Evolutionary conservation across 2,113 vertebrate species (phyloP).

Genomic region (Dolichotis patagonum): DNA sequence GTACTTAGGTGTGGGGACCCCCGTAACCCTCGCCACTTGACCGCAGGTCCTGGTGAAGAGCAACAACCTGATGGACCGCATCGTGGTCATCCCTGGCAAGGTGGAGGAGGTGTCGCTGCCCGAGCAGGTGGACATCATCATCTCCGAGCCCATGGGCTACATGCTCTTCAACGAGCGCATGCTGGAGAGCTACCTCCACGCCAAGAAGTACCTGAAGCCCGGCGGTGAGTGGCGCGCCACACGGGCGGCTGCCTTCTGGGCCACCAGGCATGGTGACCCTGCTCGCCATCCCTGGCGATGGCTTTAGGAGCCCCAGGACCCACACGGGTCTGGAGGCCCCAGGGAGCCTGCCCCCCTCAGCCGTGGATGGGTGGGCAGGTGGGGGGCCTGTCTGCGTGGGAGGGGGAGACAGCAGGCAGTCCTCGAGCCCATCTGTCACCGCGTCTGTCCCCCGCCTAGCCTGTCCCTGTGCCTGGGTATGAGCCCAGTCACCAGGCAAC

Average conservation of each 20-base stretch:
- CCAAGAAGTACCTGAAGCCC: slow-evolving; percentile 97
- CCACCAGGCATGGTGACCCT: fast-evolving
- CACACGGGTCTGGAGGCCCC: not conserved
- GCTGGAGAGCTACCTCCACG: slow-evolving; percentile 98
- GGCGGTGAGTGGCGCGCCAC: slow-evolving; percentile 87
- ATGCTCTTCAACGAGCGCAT: slow-evolving; percentile 99
- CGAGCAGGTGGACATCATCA: slow-evolving; percentile 97
- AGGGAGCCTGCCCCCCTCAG: not conserved
- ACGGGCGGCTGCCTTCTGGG: not conserved
- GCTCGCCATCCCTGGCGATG: not conserved
- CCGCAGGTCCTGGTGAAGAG: slow-evolving; percentile 95
- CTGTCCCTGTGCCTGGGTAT: fast-evolving
- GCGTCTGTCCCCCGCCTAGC: not conserved
- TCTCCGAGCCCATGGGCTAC: slow-evolving; percentile 98
- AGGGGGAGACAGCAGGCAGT: not conserved
- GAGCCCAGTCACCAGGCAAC: not conserved
- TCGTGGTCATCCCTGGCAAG: slow-evolving; percentile 96
- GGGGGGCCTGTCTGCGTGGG: not conserved
- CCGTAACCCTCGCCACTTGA: not conserved
- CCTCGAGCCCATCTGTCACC: not conserved
- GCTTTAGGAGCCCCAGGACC: not conserved
- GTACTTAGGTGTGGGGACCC: not conserved
- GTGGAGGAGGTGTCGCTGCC: slow-evolving; percentile 96
- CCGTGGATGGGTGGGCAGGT: fast-evolving
- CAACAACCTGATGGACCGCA: slow-evolving; percentile 94